Base-by-base conservation (phyloP, 2,113 vertebrate species). In the Platycercus adscitus region DNA sequence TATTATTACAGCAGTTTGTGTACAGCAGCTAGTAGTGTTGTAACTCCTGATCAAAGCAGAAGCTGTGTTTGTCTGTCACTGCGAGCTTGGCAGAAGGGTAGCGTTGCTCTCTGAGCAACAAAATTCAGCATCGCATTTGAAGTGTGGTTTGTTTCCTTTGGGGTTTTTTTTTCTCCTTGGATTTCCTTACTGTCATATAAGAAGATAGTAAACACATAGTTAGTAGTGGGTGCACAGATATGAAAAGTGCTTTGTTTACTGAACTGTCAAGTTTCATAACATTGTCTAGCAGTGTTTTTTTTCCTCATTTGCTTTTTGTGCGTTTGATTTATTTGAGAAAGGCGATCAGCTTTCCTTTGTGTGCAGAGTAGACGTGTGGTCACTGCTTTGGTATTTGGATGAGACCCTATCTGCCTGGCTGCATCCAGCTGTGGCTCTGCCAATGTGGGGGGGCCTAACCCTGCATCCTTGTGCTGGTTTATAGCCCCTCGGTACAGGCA, bases 21-120 rank as follows among this genome's bases (percentile, higher is more conserved):
- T 49, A 58, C 50, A 81, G 85, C 95, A 96, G 63, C 16, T 29
- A 72, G 58, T 50, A 21, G 88, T 37, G 76, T 24, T 76, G 76
- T 88, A 93, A 65, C n/a, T 81, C 60, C 76, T 91, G 91, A 95
- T 96, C 89, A 91, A 95, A 96, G 95, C 88, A 88, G 93, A 56
- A 73, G 71, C 89, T 63, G 82, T 77, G 81, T 92, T 71, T 72
- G 72, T 75, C 89, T 96, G 93, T 95, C 81, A 17, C 86, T 1
- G 4, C 80, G 56, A 89, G 78, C 77, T 86, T 93, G 90, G 64
- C 91, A 83, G 37, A 89, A 73, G 63, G 63, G 25, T 66, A 13
- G 33, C 5, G 2, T 64, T 63, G 64, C 85, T 83, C 91, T 73
- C 68, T 11, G 44, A 95, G 84, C 69, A 50, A 25, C 87, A 72